Evolutionary conservation across 2,113 vertebrate genomes (phyloP).

Genomic region (Lophotis ruficrista): DNA sequence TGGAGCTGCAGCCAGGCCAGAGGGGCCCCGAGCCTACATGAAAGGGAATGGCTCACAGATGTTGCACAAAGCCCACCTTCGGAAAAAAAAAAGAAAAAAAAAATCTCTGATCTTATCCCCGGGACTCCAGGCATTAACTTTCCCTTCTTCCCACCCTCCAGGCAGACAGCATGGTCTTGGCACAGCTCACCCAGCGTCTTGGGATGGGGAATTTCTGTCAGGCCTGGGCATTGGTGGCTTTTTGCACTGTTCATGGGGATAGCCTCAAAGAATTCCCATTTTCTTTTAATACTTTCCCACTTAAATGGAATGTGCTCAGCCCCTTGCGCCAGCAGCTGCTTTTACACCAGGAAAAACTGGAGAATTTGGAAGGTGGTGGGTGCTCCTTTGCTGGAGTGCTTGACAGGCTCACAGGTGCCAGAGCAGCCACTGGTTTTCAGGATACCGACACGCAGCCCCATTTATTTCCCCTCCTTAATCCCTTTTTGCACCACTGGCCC

Average conservation of each 20-base stretch:
- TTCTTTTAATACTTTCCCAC: neutral
- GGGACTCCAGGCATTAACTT: neutral
- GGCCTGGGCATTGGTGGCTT: neutral
- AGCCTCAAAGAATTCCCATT: neutral
- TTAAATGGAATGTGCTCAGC: neutral
- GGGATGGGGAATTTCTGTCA: neutral
- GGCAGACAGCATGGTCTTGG: accelerated
- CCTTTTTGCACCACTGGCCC: neutral
- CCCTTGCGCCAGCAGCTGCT: neutral
- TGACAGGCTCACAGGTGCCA: neutral
- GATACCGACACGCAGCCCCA: neutral
- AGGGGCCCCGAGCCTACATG: neutral
- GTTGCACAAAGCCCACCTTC: slow-evolving; percentile 4
- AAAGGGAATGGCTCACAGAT: slow-evolving; percentile 40
- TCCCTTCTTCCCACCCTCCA: neutral
- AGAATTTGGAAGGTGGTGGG: neutral
- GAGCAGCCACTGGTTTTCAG: neutral
- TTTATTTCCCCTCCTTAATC: neutral
- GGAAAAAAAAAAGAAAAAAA: neutral
- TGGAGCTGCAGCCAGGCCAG: neutral
- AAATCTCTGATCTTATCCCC: neutral
- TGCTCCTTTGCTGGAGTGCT: neutral
- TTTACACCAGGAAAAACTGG: neutral
- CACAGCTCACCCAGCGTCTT: neutral
- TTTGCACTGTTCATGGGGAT: neutral